phyloP scores from a whole-genome alignment of 2,797 vertebrate species.

The Parambassis ranga region DNA sequence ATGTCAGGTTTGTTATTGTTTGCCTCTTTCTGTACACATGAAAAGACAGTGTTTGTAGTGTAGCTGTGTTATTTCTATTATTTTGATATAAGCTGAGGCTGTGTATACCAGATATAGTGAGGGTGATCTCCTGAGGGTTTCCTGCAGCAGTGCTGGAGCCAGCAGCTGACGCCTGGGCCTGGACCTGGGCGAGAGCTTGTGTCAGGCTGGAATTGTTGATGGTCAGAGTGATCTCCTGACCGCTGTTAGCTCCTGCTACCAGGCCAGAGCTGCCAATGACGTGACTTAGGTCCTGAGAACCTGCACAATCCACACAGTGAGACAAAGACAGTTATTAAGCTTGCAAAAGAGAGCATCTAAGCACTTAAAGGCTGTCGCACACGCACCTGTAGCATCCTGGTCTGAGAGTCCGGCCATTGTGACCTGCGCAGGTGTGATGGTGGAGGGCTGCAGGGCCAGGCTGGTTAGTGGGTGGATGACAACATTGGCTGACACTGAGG shows the following conservation, averaged over 20 bases:
- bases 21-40: not conserved
- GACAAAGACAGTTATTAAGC: not conserved
- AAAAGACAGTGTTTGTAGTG: not conserved
- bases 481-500: constrained; percentile 85
- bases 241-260: constrained; percentile 78
- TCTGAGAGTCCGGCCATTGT: constrained; percentile 86
- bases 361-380: not conserved
- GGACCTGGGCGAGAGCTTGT: constrained; percentile 91
- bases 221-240: constrained; percentile 95
- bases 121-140: constrained; percentile 93
- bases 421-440: constrained; percentile 83
- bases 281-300: constrained; percentile 90
- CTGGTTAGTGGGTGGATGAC: constrained; percentile 92
- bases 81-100: not conserved
- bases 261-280: constrained; percentile 87
- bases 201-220: constrained; percentile 95
- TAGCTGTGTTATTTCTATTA: not conserved
- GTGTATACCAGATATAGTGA: constrained; percentile 93
- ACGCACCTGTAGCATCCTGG: constrained; percentile 86
- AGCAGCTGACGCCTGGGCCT: constrained; percentile 84
- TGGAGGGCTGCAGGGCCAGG: constrained; percentile 87
- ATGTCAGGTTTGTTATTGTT: constrained; percentile 7
- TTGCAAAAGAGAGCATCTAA: not conserved
- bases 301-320: constrained; percentile 62
- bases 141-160: constrained; percentile 72